These are phyloP conservation scores for Pseudachorutes palmiensis DNA, from an alignment of 1,140 invertebrate genomes.

Conservation along the genomic window DNA sequence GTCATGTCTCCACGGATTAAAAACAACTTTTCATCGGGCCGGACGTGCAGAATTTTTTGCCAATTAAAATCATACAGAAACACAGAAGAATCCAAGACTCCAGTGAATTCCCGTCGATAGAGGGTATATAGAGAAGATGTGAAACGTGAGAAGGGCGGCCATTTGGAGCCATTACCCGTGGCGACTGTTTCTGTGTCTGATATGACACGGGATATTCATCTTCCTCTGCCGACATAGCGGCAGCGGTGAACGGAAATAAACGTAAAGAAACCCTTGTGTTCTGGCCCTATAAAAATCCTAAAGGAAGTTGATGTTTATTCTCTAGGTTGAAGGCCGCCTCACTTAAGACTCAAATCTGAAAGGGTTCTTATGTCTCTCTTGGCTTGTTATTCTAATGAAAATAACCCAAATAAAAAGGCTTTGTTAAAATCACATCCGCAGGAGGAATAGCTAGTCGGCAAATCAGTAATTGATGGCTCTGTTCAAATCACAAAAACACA, in stretches of 20 bases:
- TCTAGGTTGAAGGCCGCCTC: background rate
- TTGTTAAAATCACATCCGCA: background rate
- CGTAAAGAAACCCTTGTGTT: background rate
- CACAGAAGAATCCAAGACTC: no score
- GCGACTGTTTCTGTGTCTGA: background rate
- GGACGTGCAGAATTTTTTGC: no score
- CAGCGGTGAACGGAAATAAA: background rate
- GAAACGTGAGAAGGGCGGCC: background rate
- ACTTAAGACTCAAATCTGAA: background rate
- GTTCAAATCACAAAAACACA: no score
- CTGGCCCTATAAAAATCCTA: background rate
- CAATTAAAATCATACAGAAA: no score
- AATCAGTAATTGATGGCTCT: background rate
- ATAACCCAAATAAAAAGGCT: background rate
- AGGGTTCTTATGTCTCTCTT: background rate
- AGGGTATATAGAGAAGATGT: background rate
- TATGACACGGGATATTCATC: background rate
- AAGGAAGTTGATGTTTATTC: background rate
- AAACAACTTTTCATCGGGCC: no score
- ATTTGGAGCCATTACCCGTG: background rate
- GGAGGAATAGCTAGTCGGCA: background rate
- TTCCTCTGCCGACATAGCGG: background rate
- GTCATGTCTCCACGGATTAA: no score
- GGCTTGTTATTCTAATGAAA: background rate
- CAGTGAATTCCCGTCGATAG: no score